A percentile compares a stretch with the other conserved stretches of the same genome.
phyloP scores from a whole-genome alignment of 2,113 vertebrate genomes.

The Syngnathus scovelli region DNA sequence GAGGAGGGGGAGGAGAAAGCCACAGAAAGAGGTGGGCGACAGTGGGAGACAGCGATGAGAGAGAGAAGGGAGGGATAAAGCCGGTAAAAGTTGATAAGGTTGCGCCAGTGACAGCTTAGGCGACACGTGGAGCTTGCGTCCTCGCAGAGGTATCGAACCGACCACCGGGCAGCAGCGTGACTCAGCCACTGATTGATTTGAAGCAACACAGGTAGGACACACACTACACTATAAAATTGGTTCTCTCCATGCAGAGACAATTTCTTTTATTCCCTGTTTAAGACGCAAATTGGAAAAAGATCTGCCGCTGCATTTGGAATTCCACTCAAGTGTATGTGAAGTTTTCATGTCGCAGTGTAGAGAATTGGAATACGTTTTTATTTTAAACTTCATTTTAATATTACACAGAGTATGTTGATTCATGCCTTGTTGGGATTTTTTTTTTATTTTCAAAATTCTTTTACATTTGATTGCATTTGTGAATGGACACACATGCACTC shows the following conservation, averaged over 20 bases:
- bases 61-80: conserved; percentile 52
- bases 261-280: neutral
- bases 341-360: neutral
- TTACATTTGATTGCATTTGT: neutral
- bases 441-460: no score
- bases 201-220: conserved; percentile 55
- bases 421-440: neutral
- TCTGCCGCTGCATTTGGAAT: neutral
- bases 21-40: conserved; percentile 45
- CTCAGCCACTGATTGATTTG: conserved; percentile 29
- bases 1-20: conserved; percentile 47
- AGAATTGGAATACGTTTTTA: neutral
- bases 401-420: neutral
- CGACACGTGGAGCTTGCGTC: conserved; percentile 3
- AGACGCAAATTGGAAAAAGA: conserved; percentile 1
- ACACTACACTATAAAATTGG: conserved; percentile 21
- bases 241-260: neutral
- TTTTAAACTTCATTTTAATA: neutral
- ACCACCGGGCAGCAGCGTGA: neutral
- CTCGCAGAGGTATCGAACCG: neutral
- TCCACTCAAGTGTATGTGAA: conserved; percentile 1
- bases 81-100: conserved; percentile 54
- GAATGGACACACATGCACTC: no score
- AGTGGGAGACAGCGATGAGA: conserved; percentile 53
- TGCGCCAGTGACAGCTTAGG: conserved; percentile 20